Evolutionary conservation across 2,113 vertebrate genomes (phyloP).

Genomic region (Parus major): DNA sequence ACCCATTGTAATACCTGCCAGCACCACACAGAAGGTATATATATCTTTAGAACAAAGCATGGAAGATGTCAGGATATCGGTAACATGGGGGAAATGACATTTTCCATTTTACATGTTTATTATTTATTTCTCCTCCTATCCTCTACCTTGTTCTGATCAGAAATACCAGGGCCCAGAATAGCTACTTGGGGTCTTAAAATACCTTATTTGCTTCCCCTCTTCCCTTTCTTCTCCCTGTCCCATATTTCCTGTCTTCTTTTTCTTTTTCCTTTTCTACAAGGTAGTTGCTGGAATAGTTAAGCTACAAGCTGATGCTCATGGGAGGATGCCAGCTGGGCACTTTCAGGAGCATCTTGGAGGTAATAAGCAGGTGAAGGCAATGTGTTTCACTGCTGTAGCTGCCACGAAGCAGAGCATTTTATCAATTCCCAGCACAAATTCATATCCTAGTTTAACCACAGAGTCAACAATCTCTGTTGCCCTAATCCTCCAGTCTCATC

Average conservation of each 20-base stretch:
- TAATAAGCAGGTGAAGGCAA: background rate
- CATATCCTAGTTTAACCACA: background rate
- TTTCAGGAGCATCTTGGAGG: background rate
- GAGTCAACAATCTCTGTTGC: background rate
- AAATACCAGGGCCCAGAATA: background rate
- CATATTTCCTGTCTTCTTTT: rapidly evolving
- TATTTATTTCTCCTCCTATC: background rate
- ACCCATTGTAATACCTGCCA: background rate
- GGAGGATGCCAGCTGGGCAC: background rate
- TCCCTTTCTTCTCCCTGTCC: background rate
- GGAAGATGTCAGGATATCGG: background rate
- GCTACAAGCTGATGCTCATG: background rate
- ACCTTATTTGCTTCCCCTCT: background rate
- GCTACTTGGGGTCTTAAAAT: background rate
- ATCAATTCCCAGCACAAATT: background rate
- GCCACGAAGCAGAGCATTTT: background rate
- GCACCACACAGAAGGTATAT: background rate
- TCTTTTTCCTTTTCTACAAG: background rate
- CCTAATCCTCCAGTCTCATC: background rate
- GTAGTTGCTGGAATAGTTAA: background rate
- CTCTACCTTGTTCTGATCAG: background rate
- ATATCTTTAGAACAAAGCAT: background rate
- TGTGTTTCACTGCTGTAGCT: background rate
- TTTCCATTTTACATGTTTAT: background rate
- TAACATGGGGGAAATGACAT: background rate